A percentile compares a stretch with the other conserved stretches of the same genome.
Evolutionary conservation across 2,888 invertebrate species (phyloP).

Genomic region (Tetragonisca angustula): DNA sequence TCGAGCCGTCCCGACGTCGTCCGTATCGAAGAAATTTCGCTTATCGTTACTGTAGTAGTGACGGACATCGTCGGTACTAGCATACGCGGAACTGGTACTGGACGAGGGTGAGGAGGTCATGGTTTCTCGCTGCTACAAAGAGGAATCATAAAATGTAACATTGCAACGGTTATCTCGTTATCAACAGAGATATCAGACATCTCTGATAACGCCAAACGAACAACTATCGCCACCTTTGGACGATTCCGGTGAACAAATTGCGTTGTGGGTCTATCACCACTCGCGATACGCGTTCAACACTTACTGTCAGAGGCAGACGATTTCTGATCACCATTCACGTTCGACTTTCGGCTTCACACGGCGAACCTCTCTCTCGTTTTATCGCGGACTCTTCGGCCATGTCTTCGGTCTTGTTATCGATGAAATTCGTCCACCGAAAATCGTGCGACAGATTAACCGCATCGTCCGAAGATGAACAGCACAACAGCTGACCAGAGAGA

Average conservation of each 20-base stretch:
- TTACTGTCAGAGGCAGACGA: slow-evolving; percentile 49
- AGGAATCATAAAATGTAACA: slow-evolving; percentile 16
- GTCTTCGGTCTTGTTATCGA: neutral
- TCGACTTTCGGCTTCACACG: slow-evolving; percentile 12
- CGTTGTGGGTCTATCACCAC: neutral
- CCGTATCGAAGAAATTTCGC: slow-evolving; percentile 53
- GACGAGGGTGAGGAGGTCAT: slow-evolving; percentile 66
- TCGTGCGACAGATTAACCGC: slow-evolving; percentile 34
- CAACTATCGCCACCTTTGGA: slow-evolving; percentile 43
- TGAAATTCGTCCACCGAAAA: neutral
- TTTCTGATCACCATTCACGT: slow-evolving; percentile 61
- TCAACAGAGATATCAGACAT: neutral
- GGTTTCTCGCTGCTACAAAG: slow-evolving; percentile 54
- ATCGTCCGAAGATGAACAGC: slow-evolving; percentile 27
- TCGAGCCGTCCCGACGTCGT: slow-evolving; percentile 54
- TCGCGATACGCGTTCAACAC: slow-evolving; percentile 27
- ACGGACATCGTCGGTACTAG: slow-evolving; percentile 57
- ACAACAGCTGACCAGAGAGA: slow-evolving; percentile 56
- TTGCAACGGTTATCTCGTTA: neutral
- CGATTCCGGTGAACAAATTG: neutral
- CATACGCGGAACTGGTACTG: slow-evolving; percentile 64
- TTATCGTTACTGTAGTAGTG: slow-evolving; percentile 47
- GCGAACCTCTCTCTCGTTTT: neutral
- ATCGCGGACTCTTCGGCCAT: slow-evolving; percentile 36
- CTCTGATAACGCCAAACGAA: slow-evolving; percentile 12